Evolutionary conservation across 2,888 invertebrate species (phyloP).

Genomic region (Acanthosepion pharaonis): DNA sequence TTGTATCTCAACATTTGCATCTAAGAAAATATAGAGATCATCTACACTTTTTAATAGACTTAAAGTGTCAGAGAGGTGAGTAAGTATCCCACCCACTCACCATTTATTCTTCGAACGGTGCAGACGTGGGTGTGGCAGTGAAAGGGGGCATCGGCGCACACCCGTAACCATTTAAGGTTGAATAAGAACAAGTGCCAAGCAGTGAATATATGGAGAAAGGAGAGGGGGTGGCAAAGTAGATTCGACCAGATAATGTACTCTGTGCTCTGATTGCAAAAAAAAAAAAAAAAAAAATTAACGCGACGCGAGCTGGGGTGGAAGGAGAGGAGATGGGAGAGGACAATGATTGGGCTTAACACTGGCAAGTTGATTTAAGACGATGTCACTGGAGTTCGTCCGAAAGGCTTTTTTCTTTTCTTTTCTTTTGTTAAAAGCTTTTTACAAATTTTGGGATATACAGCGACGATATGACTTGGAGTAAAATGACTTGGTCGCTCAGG

Average conservation of each 20-base stretch:
- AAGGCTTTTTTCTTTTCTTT: background rate
- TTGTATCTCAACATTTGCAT: background rate
- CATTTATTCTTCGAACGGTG: background rate
- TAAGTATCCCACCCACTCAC: background rate
- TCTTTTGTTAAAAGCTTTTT: constrained; percentile 6
- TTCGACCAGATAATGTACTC: constrained; percentile 10
- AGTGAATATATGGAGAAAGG: background rate
- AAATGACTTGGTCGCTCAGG: background rate
- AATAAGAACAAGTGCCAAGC: background rate
- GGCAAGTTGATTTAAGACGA: background rate
- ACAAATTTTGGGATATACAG: background rate
- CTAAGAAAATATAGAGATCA: background rate
- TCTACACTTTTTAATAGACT: background rate
- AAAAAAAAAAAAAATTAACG: no score
- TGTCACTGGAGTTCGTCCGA: background rate
- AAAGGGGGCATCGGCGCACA: background rate
- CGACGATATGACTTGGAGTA: background rate
- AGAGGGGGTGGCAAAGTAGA: background rate
- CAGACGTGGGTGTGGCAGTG: background rate
- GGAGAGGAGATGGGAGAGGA: background rate
- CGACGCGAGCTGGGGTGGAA: background rate
- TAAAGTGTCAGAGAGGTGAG: background rate
- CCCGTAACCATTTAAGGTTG: constrained; percentile 8
- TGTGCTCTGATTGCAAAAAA: background rate
- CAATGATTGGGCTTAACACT: background rate